Evolutionary conservation across 2,797 vertebrate genomes (phyloP).

Genomic region (Serranus cabrilla): DNA sequence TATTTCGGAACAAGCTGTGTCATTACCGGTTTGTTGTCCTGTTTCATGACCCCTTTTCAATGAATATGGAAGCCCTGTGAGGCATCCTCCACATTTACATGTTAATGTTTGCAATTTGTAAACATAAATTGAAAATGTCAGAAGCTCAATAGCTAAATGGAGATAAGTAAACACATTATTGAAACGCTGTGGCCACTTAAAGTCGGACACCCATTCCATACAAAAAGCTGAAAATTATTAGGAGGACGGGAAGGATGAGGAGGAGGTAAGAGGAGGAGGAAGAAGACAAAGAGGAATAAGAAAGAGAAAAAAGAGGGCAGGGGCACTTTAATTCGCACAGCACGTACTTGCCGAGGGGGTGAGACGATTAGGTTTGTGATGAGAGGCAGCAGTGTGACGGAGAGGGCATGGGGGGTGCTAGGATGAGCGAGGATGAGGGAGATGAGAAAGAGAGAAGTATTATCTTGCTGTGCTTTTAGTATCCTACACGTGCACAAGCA

Average conservation of each 20-base stretch:
- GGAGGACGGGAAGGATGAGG: conserved; percentile 50
- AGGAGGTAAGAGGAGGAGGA: conserved; percentile 56
- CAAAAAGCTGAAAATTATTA: conserved; percentile 68
- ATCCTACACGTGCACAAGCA: conserved; percentile 44
- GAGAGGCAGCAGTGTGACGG: conserved; percentile 86
- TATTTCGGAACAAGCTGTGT: conserved; percentile 68
- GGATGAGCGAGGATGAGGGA: conserved; percentile 83
- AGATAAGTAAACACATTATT: conserved; percentile 86
- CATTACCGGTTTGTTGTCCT: conserved; percentile 75
- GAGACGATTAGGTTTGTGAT: conserved; percentile 89
- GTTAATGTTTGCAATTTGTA: conserved; percentile 85
- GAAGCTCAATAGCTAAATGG: conserved; percentile 85
- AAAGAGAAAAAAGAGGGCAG: conserved; percentile 77
- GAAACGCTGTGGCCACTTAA: conserved; percentile 80
- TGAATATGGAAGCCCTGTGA: conserved; percentile 76
- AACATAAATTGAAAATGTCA: conserved; percentile 88
- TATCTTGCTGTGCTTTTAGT: conserved; percentile 73
- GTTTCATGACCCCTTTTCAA: conserved; percentile 76
- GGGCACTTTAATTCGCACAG: conserved; percentile 85
- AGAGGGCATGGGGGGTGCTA: conserved; percentile 83
- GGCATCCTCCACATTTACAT: conserved; percentile 83
- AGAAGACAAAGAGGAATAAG: conserved; percentile 75
- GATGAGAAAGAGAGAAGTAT: conserved; percentile 84
- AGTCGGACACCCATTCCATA: conserved; percentile 73
- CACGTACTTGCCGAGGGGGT: conserved; percentile 85